phyloP scores from a whole-genome alignment of 2,888 invertebrate genomes.

The Orthosia cruda region DNA sequence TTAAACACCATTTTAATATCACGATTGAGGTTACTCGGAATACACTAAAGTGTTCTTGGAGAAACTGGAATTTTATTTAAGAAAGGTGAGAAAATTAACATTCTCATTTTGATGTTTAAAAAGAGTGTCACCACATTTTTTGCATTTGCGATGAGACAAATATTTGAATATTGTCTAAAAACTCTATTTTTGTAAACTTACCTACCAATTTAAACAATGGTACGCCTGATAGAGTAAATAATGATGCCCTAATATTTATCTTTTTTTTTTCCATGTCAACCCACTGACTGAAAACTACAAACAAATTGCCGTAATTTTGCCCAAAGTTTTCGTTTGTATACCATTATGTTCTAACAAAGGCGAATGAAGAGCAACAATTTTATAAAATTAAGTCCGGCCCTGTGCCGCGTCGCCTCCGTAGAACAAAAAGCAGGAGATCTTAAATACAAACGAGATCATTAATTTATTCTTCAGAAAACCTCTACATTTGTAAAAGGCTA shows the following conservation, averaged over 20 bases:
- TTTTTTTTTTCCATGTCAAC: no score
- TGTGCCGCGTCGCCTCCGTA: constrained; percentile 44
- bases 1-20: constrained; percentile 23
- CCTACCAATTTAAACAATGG: neutral
- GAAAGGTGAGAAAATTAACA: neutral
- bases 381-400: constrained; percentile 63
- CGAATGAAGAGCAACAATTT: constrained; percentile 56
- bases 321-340: constrained; percentile 63
- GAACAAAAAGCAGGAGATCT: constrained; percentile 62
- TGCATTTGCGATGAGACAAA: no score
- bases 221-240: neutral
- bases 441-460: constrained; percentile 37
- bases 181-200: neutral
- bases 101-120: neutral
- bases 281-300: no score
- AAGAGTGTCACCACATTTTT: no score
- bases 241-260: no score
- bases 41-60: neutral
- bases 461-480: constrained; percentile 65
- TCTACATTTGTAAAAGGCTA: constrained; percentile 55
- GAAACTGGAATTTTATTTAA: neutral
- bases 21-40: neutral
- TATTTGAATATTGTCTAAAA: neutral
- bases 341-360: constrained; percentile 60
- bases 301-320: constrained; percentile 57